Base-by-base conservation (phyloP, 2,888 invertebrate species). In the Drosophila paramelanica region DNA sequence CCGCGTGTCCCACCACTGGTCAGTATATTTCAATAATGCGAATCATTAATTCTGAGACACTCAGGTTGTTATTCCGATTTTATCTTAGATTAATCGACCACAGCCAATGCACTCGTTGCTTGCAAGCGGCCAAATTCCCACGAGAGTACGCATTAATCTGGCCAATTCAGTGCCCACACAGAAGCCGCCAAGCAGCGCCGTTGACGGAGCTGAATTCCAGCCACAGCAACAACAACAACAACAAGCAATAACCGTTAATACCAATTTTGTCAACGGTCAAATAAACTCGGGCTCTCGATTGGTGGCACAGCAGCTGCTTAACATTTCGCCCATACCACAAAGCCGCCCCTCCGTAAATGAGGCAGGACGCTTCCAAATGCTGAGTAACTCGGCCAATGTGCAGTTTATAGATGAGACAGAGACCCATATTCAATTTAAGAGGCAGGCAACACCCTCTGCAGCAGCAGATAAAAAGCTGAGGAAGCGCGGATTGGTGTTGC, bases 201-300 rank as follows among this genome's bases (percentile, higher is more conserved):
- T 45, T 6, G 62, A 52, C 50, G 23, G 36, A 13, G 11, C 36
- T 6, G 52, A 94, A 94, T 80, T 86, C 93, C 23, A 94, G 94
- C 43, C 94, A 4, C 64, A 55, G 20, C 23, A 23, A 17, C 17
- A 17, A 17, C 17, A 17, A 4, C 23, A 23, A 23, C 72, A 88
- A 94, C 89, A 89, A 42, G 89, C 73, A 6, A 72, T 91, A 10
- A 91, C 91, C 25, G 87, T 92, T n/a, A 90, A 88, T 45, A 92
- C 92, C 0, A 94, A 94, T 80, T 95, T 94, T 68, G 91, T 94
- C 0, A 95, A 95, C 80, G 95, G 95, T 0, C 95, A 95, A 90
- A 93, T 95, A 47, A 94, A 93, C 67, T 62, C 93, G 1, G 92
- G 93, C 1, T 94, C 93, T 43, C 92, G 94, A 20, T 91, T 94